Evolutionary conservation across 2,888 invertebrate genomes (phyloP), one percentile per base, ranked within the genome.

Genomic region (Chelonus formosanus): DNA sequence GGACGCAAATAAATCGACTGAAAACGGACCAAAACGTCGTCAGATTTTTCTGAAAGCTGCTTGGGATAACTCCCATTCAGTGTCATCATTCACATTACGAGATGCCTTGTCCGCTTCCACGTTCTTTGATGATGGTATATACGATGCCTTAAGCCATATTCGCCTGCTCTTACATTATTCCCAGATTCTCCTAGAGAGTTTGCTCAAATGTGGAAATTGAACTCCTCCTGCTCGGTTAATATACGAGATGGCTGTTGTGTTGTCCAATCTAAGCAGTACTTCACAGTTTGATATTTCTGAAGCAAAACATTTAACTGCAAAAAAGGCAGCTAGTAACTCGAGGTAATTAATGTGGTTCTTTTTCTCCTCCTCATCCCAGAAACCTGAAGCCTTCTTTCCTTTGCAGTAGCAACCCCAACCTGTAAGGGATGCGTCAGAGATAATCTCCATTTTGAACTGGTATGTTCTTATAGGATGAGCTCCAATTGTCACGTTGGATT

Each of bases 1-100:
- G 0, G 72, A 68, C 4, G 73, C 74, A 56, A 75, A 75, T 5
- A 75, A 56, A 35, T 75, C 72, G 4, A 75, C 62, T 3, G 64
- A 32, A 4, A 67, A 67, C 0, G 44, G 10, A 5, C 71, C 73
- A 47, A 72, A 70, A 7, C 35, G 7, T 0, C 54, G 40, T 48
- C 64, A 43, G 47, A 74, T 68, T 54, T 63, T 20, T 20, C 63
- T 8, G 54, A 71, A 74, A n/a, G 20, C 57, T 7, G n/a, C 6
- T 55, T 64, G 40, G 1, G 66, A 66, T 3, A 74, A 3, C 58
- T 70, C 66, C 72, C 73, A 73, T 62, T 75, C 70, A 3, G 58
- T 52, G 54, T 75, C 73, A 0, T 65, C 36, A 59, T 74, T 74
- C 7, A 34, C 50, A 32, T 66, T 59, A n/a, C 75, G 56, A 5